Evolutionary conservation across 2,113 vertebrate genomes (phyloP).

Genomic region (Charadrius vociferus): DNA sequence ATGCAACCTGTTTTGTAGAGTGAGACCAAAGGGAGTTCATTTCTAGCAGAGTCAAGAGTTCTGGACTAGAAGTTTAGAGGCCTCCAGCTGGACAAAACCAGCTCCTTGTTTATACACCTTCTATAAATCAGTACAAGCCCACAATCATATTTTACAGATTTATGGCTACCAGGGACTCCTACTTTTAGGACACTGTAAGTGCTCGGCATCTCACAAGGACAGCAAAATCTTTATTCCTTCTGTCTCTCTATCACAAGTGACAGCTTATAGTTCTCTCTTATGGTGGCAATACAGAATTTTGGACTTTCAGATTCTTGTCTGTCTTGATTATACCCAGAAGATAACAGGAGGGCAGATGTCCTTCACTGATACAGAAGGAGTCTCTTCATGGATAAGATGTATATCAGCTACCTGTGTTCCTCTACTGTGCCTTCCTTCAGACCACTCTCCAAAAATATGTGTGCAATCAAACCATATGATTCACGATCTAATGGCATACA

Average conservation of each 20-base stretch:
- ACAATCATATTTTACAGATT: background rate
- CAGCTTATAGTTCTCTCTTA: background rate
- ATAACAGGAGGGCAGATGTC: background rate
- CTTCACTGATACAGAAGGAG: background rate
- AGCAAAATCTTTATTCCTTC: background rate
- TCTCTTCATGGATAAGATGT: background rate
- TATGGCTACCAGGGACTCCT: background rate
- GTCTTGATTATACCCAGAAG: background rate
- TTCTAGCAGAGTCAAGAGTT: background rate
- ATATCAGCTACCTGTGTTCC: background rate
- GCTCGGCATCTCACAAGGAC: background rate
- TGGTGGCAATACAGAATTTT: background rate
- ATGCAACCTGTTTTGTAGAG: background rate
- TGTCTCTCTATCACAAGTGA: background rate
- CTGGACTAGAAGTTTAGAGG: background rate
- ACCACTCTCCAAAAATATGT: background rate
- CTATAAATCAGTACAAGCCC: background rate
- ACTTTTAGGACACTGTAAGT: background rate
- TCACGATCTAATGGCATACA: background rate
- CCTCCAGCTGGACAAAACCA: background rate
- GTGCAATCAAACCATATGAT: background rate
- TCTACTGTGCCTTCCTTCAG: background rate
- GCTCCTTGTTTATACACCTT: background rate
- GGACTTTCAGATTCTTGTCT: background rate
- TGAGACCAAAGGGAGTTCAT: background rate